Base-by-base conservation (phyloP, 2,113 vertebrate species). In the Bubo bubo region DNA sequence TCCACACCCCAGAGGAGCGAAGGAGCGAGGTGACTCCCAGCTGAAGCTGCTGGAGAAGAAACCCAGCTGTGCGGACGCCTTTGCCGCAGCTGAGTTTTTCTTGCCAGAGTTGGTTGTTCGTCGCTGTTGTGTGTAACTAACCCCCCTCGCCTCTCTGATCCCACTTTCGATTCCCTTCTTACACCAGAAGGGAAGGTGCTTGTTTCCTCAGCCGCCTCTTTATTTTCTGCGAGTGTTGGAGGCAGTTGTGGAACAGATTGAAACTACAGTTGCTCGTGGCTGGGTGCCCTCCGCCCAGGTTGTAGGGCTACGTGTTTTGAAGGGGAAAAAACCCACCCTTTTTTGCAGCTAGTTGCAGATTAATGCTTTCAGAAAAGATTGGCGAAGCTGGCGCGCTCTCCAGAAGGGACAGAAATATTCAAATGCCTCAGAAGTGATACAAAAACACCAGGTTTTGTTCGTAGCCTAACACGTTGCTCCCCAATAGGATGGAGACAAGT, bases 401-500 rank as follows among this genome's bases (percentile, higher is more conserved):
- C 72, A 73, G 64, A 59, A 81, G 49, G 0, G 47, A 37, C 26
- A n/a, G 30, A 49, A 90, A 63, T 2, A 2, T 12, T 75, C 34
- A 16, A 34, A 22, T 0, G 1, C 47, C 71, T 34, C 5, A 1
- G 64, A 76, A 79, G 4, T 21, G 17, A 3, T 4, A 8, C 5
- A 4, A 62, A 64, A 32, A 1, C 67, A 6, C 3, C 13, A 0
- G 16, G 4, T 30, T 50, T 19, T 41, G 20, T 60, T 26, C 0
- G 1, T 50, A 49, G 32, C 68, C 70, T 91, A 12, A 52, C 4
- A 0, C 6, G 0, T n/a, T 32, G 56, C 62, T 86, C 56, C 81
- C 68, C 5, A 1, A 7, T 82, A 99, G 99, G 99, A 99, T 6
- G 99, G 99, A 79, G 99, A 99, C 97, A 99, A 99, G 93, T 99